Evolutionary conservation across 2,113 vertebrate species (phyloP).

Genomic region (Capreolus pygargus): DNA sequence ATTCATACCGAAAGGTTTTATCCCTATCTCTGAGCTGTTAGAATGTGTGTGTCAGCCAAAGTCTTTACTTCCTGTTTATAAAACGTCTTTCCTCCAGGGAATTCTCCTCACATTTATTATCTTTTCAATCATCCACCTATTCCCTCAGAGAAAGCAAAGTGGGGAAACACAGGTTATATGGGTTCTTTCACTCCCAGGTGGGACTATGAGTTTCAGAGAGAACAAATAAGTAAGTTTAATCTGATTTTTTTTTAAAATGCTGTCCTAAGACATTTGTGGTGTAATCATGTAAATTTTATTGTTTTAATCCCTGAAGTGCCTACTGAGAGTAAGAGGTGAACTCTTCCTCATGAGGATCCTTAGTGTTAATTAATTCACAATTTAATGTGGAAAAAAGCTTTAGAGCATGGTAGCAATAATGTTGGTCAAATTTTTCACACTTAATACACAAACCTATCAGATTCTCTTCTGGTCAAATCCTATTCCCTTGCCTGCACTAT

Average conservation of each 20-base stretch:
- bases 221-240: constrained; percentile 10
- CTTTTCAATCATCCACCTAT: constrained; percentile 53
- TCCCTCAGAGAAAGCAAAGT: constrained; percentile 37
- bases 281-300: neutral
- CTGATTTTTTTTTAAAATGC: neutral
- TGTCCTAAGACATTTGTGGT: neutral
- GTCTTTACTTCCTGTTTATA: constrained; percentile 23
- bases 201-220: constrained; percentile 11
- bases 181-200: constrained; percentile 37
- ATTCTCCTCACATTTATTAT: constrained; percentile 45
- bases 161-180: neutral
- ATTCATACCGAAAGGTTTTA: neutral
- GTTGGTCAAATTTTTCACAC: neutral
- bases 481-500: too few species aligned
- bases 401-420: neutral
- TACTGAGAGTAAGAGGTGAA: neutral
- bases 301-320: neutral
- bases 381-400: neutral
- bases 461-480: neutral
- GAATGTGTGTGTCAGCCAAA: constrained; percentile 35
- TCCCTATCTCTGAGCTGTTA: neutral
- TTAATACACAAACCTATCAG: neutral
- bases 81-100: constrained; percentile 49
- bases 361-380: neutral
- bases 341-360: neutral